These are phyloP conservation scores for Chrysotoxum bicinctum DNA, from an alignment of 2,888 invertebrate genomes.

Conservation along the genomic window DNA sequence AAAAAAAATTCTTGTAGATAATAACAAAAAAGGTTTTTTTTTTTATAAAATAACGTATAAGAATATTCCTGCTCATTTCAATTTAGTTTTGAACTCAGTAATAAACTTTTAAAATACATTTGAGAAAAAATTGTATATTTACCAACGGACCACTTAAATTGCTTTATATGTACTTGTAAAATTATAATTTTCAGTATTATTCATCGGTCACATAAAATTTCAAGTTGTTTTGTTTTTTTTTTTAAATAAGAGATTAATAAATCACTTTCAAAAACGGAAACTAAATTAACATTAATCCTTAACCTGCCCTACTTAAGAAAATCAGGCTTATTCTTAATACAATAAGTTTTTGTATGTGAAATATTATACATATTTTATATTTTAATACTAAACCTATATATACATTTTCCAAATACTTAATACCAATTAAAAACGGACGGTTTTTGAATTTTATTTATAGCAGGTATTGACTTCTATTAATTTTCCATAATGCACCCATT, in stretches of 20 bases:
- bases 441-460: constrained; percentile 37
- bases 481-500: not conserved
- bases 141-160: too few species aligned
- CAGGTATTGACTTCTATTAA: constrained; percentile 26
- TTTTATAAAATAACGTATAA: not conserved
- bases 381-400: constrained; percentile 19
- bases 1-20: not conserved
- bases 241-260: too few species aligned
- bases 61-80: not conserved
- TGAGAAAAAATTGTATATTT: not conserved
- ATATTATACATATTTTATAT: not conserved
- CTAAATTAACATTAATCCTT: not conserved
- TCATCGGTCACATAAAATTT: too few species aligned
- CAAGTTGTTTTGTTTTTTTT: too few species aligned
- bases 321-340: not conserved
- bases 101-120: not conserved
- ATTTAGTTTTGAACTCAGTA: not conserved
- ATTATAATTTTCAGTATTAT: too few species aligned
- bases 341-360: constrained; percentile 8
- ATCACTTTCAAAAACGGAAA: not conserved
- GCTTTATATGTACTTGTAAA: too few species aligned
- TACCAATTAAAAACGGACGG: constrained; percentile 56
- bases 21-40: not conserved
- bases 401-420: constrained; percentile 38
- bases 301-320: not conserved